A percentile compares a stretch with the other conserved stretches of the same genome.
phyloP scores from a whole-genome alignment of 2,113 vertebrate species.

The Daboia siamensis region DNA sequence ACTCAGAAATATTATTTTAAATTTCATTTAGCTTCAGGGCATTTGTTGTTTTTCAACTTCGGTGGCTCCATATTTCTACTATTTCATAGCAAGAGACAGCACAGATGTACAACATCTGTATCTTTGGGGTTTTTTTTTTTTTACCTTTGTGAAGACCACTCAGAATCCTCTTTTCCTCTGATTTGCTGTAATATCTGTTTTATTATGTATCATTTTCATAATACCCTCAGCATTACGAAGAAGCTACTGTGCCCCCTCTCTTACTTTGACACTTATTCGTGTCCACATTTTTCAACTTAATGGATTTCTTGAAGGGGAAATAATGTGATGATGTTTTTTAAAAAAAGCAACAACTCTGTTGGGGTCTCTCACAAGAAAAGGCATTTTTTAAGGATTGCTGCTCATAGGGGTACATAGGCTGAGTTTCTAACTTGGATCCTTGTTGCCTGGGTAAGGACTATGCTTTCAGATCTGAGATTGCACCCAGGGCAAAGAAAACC shows the following conservation, averaged over 20 bases:
- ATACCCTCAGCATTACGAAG: not conserved
- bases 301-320: not conserved
- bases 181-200: slow-evolving; percentile 23
- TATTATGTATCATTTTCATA: not conserved
- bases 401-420: not conserved
- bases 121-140: not conserved
- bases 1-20: not conserved
- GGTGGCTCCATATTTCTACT: slow-evolving; percentile 42
- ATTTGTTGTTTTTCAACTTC: slow-evolving; percentile 35
- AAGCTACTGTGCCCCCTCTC: not conserved
- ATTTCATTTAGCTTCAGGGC: not conserved
- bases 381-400: not conserved
- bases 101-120: slow-evolving; percentile 43
- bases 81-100: slow-evolving; percentile 23
- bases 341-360: not conserved
- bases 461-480: not conserved
- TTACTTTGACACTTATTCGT: not conserved
- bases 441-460: not conserved
- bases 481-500: not conserved
- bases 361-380: not conserved
- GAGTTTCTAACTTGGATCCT: not conserved
- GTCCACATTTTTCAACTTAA: not conserved
- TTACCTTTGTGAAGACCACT: not conserved
- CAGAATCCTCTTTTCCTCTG: not conserved
- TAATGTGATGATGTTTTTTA: not conserved